Evolutionary conservation across 1,140 invertebrate species (phyloP).

Genomic region (Vollenhovia emeryi): DNA sequence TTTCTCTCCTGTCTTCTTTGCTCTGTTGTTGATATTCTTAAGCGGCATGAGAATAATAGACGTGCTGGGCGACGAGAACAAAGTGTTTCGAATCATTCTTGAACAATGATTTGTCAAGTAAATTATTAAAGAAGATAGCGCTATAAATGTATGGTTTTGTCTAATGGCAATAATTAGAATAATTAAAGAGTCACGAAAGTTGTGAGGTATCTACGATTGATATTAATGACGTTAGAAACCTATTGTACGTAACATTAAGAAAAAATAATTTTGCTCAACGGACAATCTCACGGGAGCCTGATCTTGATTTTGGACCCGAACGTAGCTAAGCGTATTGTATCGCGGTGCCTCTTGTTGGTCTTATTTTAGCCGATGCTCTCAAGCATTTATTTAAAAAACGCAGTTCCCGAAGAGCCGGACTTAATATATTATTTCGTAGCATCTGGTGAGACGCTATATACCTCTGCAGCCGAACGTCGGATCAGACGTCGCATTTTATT

Average conservation of each 20-base stretch:
- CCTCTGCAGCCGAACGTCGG: background rate
- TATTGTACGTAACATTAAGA: background rate
- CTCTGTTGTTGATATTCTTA: background rate
- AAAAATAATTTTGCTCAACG: background rate
- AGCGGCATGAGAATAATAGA: constrained; percentile 16
- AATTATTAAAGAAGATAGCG: constrained; percentile 6
- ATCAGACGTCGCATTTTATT: constrained; percentile 45
- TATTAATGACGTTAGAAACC: background rate
- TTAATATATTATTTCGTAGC: constrained; percentile 48
- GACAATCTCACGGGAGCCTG: background rate
- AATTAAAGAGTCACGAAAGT: background rate
- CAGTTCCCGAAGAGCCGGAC: background rate
- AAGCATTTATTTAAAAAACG: constrained; percentile 34
- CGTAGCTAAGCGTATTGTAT: background rate
- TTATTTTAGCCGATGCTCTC: constrained; percentile 13
- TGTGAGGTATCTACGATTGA: background rate
- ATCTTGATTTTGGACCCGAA: background rate
- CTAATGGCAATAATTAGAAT: background rate
- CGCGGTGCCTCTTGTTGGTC: background rate
- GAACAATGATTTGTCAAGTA: background rate
- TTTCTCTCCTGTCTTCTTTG: background rate
- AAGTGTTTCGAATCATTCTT: background rate
- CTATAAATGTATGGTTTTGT: background rate
- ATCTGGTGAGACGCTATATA: constrained; percentile 22
- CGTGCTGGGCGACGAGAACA: background rate